phyloP scores from a whole-genome alignment of 2,113 vertebrate genomes.

The Forbesichthys papilliferus region DNA sequence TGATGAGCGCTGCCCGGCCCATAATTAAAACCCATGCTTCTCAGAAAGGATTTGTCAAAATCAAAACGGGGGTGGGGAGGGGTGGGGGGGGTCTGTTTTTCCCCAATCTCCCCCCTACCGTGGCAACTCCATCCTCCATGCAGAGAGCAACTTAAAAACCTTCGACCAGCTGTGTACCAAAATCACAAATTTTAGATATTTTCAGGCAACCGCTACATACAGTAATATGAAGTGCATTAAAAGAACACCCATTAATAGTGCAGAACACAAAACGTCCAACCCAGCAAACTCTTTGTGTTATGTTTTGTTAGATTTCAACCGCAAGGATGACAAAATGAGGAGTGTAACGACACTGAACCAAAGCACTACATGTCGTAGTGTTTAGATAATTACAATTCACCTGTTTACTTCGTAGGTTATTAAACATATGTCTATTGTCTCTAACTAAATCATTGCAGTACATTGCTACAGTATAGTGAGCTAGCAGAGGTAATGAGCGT shows the following conservation, averaged over 20 bases:
- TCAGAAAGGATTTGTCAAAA: conserved; percentile 79
- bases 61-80: conserved; percentile 57
- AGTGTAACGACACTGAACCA: too few species aligned
- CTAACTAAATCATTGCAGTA: conserved; percentile 3
- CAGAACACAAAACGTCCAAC: too few species aligned
- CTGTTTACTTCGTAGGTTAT: too few species aligned
- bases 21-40: conserved; percentile 78
- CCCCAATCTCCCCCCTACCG: conserved; percentile 13
- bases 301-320: too few species aligned
- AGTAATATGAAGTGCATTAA: too few species aligned
- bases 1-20: conserved; percentile 55
- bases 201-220: too few species aligned
- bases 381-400: too few species aligned
- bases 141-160: conserved; percentile 31
- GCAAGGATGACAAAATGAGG: too few species aligned
- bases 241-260: too few species aligned
- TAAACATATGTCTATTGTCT: conserved; percentile 9
- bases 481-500: conserved; percentile 51
- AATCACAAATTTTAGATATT: neutral
- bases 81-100: conserved; percentile 12
- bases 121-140: conserved; percentile 24
- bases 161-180: conserved; percentile 1
- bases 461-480: conserved; percentile 52
- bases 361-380: too few species aligned
- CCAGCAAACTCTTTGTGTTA: too few species aligned